A percentile compares a stretch with the other conserved stretches of the same genome.
Conservation (phyloP, 64 coral and sea anemone species). For the Actinia tenebrosa region DNA sequence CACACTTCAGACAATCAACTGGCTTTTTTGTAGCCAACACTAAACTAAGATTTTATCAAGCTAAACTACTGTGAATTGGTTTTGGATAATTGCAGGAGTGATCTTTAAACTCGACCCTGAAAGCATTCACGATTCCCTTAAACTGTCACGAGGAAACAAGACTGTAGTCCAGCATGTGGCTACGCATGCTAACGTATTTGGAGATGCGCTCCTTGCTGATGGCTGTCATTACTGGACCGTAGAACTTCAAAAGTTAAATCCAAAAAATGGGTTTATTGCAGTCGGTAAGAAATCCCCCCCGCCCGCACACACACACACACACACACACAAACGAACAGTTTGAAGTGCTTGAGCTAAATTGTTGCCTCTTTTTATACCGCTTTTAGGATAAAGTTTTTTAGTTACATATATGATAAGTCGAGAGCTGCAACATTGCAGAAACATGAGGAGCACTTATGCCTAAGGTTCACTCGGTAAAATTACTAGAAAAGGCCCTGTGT, state of each 20-base stretch:
- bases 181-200: constrained; percentile 68
- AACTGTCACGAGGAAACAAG: constrained; percentile 34
- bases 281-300: constrained; percentile 37
- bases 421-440: no score
- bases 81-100: constrained; percentile 31
- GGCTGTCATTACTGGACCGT: constrained; percentile 81
- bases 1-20: no score
- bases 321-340: neutral
- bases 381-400: no score
- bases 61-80: neutral
- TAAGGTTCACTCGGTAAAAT: no score
- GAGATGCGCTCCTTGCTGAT: constrained; percentile 61
- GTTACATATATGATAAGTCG: no score
- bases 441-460: no score
- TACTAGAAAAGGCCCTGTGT: no score
- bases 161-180: constrained; percentile 39
- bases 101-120: constrained; percentile 82
- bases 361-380: neutral
- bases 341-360: neutral
- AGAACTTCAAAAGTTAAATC: constrained; percentile 51
- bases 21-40: no score
- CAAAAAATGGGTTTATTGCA: constrained; percentile 68
- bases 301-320: neutral
- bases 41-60: neutral
- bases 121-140: constrained; percentile 59